Evolutionary conservation across 2,113 vertebrate species (phyloP), one percentile per base, ranked within the genome.

Genomic region (Pelvicachromis taeniatus): DNA sequence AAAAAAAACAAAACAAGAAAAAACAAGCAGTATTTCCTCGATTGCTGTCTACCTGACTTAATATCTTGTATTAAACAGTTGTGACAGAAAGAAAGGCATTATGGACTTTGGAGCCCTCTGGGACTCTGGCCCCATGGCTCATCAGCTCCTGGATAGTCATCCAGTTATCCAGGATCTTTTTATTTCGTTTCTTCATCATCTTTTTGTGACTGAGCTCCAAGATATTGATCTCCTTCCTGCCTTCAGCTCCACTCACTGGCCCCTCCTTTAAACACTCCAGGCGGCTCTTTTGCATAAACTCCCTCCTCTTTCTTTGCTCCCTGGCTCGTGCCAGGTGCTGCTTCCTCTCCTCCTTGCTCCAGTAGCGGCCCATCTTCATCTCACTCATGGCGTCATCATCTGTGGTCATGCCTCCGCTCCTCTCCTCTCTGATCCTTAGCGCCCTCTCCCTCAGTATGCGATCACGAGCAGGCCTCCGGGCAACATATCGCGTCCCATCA

Each of bases 131-230:
- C 89, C 98, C 98, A 0, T 99, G 98, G 78, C 97, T 99, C 98
- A 99, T 99, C 87, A 99, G 95, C 95, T 99, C 98, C 96, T 99
- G 98, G 93, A 99, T 99, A 89, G 98, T 99, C 98, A 99, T 99
- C 98, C 98, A 99, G 95, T 98, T 99, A 95, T 99, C 98, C 87
- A 99, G 95, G 91, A 99, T 99, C 95, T 99, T 99, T 95, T 97
- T 98, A 94, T 99, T 99, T 23, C 98, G 96, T 85, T 97, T 98
- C 91, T 97, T 99, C 97, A 99, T 97, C 98, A 99, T 99, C 95
- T 99, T 99, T 93, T 97, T 98, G 95, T 99, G 98, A 95, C 98
- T 99, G 48, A 99, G 97, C 96, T 99, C 98, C 79, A 99, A 94
- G 89, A 99, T 98, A 91, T 94, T 99, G 83, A 98, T 94, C 94